Evolutionary conservation across 2,888 invertebrate species (phyloP).

Genomic region (Ormyrus pomaceus): DNA sequence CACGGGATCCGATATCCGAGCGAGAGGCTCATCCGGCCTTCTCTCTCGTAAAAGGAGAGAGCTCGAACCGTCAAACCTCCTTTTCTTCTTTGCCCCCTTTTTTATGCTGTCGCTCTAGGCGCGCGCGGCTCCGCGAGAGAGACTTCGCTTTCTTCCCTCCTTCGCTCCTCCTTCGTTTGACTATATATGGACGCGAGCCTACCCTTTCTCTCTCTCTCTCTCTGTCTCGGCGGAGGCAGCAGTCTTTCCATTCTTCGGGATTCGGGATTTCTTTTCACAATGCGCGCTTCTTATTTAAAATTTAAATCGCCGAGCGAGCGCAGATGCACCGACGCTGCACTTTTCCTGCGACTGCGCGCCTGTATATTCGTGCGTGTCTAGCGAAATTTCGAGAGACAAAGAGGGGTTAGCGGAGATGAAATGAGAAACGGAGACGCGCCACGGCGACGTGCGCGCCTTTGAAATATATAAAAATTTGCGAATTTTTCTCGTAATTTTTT

Average conservation of each 20-base stretch:
- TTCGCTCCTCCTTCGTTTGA: background rate
- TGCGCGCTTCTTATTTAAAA: constrained; percentile 45
- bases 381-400: constrained; percentile 17
- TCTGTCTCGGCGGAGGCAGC: background rate
- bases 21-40: constrained; percentile 20
- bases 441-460: no score
- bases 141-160: background rate
- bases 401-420: background rate
- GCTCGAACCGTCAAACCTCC: background rate
- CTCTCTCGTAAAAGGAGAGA: constrained; percentile 18
- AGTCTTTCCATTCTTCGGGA: constrained; percentile 29
- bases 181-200: no score
- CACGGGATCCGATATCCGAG: constrained; percentile 50
- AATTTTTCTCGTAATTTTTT: no score
- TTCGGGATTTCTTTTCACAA: constrained; percentile 21
- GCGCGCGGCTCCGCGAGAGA: constrained; percentile 10
- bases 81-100: constrained; percentile 1
- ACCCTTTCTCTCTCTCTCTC: background rate
- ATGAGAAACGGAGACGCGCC: background rate
- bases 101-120: background rate
- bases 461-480: no score
- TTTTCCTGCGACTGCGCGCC: no score
- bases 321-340: background rate
- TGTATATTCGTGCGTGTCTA: background rate
- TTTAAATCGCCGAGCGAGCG: constrained; percentile 40